Percentiles rank a stretch among this genome's conserved stretches.
Evolutionary conservation across 1,140 invertebrate species (phyloP).

Genomic region (Danaus melanippus): DNA sequence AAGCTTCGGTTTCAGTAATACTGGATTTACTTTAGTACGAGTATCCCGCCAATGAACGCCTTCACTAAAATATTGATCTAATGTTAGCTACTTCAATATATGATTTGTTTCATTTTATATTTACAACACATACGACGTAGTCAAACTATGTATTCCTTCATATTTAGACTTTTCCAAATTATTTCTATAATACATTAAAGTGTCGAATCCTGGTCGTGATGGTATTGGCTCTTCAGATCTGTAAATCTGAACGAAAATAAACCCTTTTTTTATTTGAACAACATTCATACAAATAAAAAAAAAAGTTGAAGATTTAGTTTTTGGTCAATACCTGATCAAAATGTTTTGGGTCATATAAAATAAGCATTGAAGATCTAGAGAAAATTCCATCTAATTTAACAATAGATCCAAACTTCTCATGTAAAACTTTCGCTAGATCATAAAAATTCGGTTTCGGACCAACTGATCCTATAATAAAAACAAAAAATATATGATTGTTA

Average conservation of each 20-base stretch:
- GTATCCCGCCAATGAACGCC: constrained; percentile 50
- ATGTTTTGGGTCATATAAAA: constrained; percentile 47
- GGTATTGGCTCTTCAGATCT: constrained; percentile 42
- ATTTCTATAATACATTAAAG: constrained; percentile 43
- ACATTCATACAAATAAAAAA: constrained; percentile 1
- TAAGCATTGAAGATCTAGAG: constrained; percentile 35
- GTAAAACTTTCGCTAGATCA: constrained; percentile 27
- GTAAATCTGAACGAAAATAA: constrained; percentile 34
- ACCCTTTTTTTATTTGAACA: constrained; percentile 5
- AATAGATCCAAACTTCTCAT: constrained; percentile 39
- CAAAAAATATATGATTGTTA: constrained; percentile 6
- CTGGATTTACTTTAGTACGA: constrained; percentile 57
- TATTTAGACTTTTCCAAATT: constrained; percentile 31
- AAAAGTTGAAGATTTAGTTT: too few relatives aligned
- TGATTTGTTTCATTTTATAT: neutral
- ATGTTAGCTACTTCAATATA: constrained; percentile 1
- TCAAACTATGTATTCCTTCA: constrained; percentile 41
- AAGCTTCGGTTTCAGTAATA: constrained; percentile 49
- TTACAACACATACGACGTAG: constrained; percentile 42
- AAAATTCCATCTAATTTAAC: constrained; percentile 44
- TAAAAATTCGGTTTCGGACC: constrained; percentile 36
- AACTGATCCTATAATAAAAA: constrained; percentile 30
- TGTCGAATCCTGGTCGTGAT: constrained; percentile 44
- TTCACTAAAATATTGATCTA: constrained; percentile 34
- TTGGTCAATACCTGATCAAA: constrained; percentile 46